A percentile compares a stretch with the other conserved stretches of the same genome.
Evolutionary conservation across 64 coral and sea anemone species (phyloP).

Genomic region (Montipora foliosa): DNA sequence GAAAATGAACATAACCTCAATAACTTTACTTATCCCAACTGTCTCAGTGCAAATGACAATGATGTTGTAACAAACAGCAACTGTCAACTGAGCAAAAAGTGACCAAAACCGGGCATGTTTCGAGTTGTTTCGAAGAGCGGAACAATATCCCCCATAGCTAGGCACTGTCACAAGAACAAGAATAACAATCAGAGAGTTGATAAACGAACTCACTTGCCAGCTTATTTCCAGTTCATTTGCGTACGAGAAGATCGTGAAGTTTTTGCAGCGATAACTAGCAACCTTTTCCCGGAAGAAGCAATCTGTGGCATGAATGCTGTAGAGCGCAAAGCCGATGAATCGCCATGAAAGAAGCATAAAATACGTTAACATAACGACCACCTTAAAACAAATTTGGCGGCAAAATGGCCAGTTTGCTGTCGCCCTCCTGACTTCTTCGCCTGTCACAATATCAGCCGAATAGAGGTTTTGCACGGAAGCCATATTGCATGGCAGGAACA

Average conservation of each 20-base stretch:
- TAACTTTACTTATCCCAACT: not conserved
- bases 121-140: not conserved
- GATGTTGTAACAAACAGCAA: slow-evolving; percentile 20
- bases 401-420: not conserved
- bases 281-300: slow-evolving; percentile 46
- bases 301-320: slow-evolving; percentile 9
- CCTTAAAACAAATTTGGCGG: not conserved
- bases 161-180: too few relatives aligned
- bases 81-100: too few relatives aligned
- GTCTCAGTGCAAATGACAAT: slow-evolving; percentile 20
- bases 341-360: slow-evolving; percentile 15
- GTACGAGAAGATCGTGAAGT: slow-evolving; percentile 22
- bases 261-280: slow-evolving; percentile 26
- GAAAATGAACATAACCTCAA: slow-evolving; percentile 24
- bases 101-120: not conserved
- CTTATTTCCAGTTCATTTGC: slow-evolving; percentile 39
- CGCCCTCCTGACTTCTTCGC: too few relatives aligned
- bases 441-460: too few relatives aligned
- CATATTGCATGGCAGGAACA: too few relatives aligned
- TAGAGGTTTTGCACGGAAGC: too few relatives aligned
- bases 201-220: slow-evolving; percentile 26
- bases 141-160: slow-evolving; percentile 5
- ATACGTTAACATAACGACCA: not conserved
- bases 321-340: not conserved
- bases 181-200: slow-evolving; percentile 21